Percentiles rank a stretch among this genome's conserved stretches.
Evolutionary conservation across 2,888 invertebrate genomes (phyloP).

Genomic region (Campoplex nolae): DNA sequence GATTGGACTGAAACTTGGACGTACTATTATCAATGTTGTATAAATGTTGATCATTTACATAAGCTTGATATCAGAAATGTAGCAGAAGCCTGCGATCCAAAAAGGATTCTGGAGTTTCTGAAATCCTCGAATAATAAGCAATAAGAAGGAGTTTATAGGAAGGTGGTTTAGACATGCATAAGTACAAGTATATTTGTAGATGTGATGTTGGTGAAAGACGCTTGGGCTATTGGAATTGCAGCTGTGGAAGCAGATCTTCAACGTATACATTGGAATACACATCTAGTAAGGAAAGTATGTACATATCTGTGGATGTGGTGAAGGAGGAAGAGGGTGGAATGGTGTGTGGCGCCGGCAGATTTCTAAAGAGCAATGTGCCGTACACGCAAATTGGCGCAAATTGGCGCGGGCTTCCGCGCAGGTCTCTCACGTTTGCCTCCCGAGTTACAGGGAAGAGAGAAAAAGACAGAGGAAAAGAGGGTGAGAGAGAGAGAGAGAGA

Average conservation of each 20-base stretch:
- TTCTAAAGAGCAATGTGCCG: slow-evolving; percentile 81
- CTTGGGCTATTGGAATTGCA: slow-evolving; percentile 58
- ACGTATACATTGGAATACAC: slow-evolving; percentile 44
- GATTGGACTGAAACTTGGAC: no score
- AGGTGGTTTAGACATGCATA: slow-evolving; percentile 3
- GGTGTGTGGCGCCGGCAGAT: slow-evolving; percentile 75
- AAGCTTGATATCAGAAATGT: neutral
- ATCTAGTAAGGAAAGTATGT: slow-evolving; percentile 21
- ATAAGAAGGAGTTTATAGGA: slow-evolving; percentile 31
- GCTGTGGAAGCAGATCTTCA: slow-evolving; percentile 47
- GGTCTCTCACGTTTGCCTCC: slow-evolving; percentile 72
- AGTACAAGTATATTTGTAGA: neutral
- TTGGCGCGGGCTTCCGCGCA: slow-evolving; percentile 81
- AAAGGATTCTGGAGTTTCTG: slow-evolving; percentile 39
- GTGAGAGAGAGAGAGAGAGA: slow-evolving; percentile 69
- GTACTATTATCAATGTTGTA: neutral
- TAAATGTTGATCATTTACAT: neutral
- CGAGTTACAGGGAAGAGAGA: slow-evolving; percentile 61
- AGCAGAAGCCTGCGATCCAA: slow-evolving; percentile 16
- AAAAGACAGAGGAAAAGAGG: slow-evolving; percentile 63
- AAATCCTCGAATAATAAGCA: slow-evolving; percentile 65
- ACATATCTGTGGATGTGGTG: slow-evolving; percentile 57
- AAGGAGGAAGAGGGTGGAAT: slow-evolving; percentile 38
- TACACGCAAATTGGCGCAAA: slow-evolving; percentile 83
- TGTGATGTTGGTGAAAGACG: slow-evolving; percentile 48